Evolutionary conservation across 2,888 invertebrate species (phyloP), one percentile per base, ranked within the genome.

Genomic region (Ormyrus pomaceus): DNA sequence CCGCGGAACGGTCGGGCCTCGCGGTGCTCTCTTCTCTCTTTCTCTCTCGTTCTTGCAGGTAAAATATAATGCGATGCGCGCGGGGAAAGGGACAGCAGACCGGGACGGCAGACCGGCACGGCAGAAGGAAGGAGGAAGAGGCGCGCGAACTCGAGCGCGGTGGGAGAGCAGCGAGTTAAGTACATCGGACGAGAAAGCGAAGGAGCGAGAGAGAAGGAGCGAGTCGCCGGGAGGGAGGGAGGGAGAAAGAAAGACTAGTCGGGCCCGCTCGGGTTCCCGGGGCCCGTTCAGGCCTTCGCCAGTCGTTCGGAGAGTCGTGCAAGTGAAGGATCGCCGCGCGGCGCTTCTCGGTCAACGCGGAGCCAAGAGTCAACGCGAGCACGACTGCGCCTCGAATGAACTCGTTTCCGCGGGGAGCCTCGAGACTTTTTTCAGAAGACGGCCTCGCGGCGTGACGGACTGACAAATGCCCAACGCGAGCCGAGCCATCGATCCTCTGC

Each of bases 1-100:
- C 87, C 88, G 86, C 88, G 86, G 87, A 89, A 87, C 88, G 87
- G 85, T 85, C 86, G 85, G 85, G 84, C 86, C 87, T 69, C 46
- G 76, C 73, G 73, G 75, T 86, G 69, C 51, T 66, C 61, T 55
- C 61, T 50, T 50, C 64, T 72, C 75, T 74, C 46, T 50, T n/a
- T 64, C 45, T 50, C 56, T 19, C 75, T 72, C 68, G 72, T 80
- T 80, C 79, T 78, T 71, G 65, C 80, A 59, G 82, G 74, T 82
- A 77, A 82, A 77, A 82, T 82, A 82, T 82, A 82, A 82, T 82
- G 77, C 72, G 82, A 79, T 82, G 82, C 79, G 77, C 76, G 74
- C 78, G 62, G 74, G 69, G 58, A 74, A 68, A 71, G 82, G 85
- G 85, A 86, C 82, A 83, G 82, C 79, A 77, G 51, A 62, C 53